Evolutionary conservation across 1,140 invertebrate species (phyloP), one percentile per base, ranked within the genome.

Genomic region (Saccostrea glomerata): DNA sequence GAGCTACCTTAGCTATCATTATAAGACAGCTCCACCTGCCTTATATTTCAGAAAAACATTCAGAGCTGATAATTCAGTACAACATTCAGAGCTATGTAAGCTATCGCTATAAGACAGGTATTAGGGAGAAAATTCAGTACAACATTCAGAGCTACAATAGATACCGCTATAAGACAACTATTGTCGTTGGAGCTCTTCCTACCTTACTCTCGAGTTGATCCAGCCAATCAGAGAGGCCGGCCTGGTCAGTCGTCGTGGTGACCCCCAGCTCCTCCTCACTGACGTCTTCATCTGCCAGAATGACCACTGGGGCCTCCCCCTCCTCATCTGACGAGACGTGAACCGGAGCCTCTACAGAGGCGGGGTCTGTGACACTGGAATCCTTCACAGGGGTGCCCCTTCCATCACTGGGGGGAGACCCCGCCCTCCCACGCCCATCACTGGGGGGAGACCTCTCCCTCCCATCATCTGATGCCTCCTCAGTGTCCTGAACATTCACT

Each of bases 191-290:
- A 23, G 58, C 4, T 87, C 84, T 5, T 5, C 58, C 7, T 73
- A 73, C 70, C 77, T 88, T 89, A 17, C 55, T 47, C 77, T 91
- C 89, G 54, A 92, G 86, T 82, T 91, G 84, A 60, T 90, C 90
- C 89, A 92, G 20, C 90, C 91, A 91, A 77, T 77, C 70, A 77
- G 25, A 36, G 25, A 77, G 70, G 11, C 70, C 70, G 12, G 70
- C 70, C 25, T 40, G 70, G 25, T 77, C 70, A 0, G 70, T 77
- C 6, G 70, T 77, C 13, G 23, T 30, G 15, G 11, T 77, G 70
- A 77, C 66, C 25, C 23, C 66, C 11, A 73, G 20, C 47, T 73
- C 70, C 5, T 25, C 70, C 25, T 73, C 70, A 15, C 70, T 73
- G 23, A 73, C 70, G 70, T 73, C 70, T 9, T 73, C 70, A 2